Conservation (phyloP, 2,113 vertebrate genomes). For the Desmodus rotundus region DNA sequence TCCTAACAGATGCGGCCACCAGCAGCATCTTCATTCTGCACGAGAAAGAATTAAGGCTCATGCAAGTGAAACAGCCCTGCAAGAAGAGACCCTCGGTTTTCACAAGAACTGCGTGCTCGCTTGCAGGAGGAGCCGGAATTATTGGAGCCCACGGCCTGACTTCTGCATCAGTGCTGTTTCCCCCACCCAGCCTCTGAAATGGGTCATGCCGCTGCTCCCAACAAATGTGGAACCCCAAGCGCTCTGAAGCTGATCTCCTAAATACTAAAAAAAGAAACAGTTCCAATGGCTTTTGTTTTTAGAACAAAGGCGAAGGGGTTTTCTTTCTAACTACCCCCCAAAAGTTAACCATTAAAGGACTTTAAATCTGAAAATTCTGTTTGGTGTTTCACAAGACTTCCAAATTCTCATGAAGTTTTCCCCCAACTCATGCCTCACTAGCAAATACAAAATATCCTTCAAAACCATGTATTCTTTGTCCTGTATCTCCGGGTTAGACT, state of each 20-base stretch:
- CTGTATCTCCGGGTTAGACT: neutral
- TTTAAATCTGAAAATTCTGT: neutral
- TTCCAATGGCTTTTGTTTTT: neutral
- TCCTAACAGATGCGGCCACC: no score
- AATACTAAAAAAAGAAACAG: neutral
- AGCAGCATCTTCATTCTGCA: no score
- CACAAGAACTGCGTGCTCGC: neutral
- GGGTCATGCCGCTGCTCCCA: neutral
- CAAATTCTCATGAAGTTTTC: neutral
- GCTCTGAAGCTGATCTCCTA: neutral
- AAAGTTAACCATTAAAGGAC: neutral
- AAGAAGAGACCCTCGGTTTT: no score
- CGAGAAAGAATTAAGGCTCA: no score
- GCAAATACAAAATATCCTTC: neutral
- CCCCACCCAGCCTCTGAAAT: neutral
- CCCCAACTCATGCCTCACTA: neutral
- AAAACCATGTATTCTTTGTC: neutral
- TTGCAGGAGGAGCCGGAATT: neutral
- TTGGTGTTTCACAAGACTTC: neutral
- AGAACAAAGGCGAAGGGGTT: neutral
- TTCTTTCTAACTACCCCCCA: neutral
- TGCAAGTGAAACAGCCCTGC: no score
- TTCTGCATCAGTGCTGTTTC: no score
- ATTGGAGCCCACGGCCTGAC: neutral
- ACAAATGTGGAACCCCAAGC: neutral